A percentile compares a stretch with the other conserved stretches of the same genome.
phyloP scores from a whole-genome alignment of 2,888 invertebrate genomes.

The Seira musarum region DNA sequence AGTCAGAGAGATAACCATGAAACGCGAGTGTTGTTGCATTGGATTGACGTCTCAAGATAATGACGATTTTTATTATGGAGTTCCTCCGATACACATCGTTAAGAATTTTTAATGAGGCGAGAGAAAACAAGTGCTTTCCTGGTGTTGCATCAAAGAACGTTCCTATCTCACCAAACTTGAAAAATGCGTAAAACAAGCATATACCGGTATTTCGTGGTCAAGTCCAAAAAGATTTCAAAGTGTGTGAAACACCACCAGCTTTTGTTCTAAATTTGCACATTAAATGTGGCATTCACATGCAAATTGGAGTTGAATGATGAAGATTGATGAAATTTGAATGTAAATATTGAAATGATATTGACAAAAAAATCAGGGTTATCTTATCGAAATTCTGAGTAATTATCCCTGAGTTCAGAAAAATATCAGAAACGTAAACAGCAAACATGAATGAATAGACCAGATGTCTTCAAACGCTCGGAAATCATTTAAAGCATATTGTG shows the following conservation, averaged over 20 bases:
- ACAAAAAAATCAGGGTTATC: neutral
- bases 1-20: neutral
- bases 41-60: neutral
- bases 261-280: neutral
- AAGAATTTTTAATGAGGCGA: constrained; percentile 8
- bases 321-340: no score
- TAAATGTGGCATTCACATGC: neutral
- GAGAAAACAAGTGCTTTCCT: constrained; percentile 12
- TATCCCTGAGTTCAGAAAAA: neutral
- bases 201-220: neutral
- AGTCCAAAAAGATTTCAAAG: neutral
- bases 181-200: neutral
- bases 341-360: neutral
- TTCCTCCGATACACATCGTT: constrained; percentile 7
- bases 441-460: constrained; percentile 1
- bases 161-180: neutral
- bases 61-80: neutral
- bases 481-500: neutral
- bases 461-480: neutral
- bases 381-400: neutral
- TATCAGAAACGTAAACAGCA: neutral
- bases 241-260: neutral
- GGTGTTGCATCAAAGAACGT: constrained; percentile 2
- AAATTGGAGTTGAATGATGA: no score
- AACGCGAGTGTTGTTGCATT: neutral